A percentile compares a stretch with the other conserved stretches of the same genome.
Evolutionary conservation across 1,140 invertebrate genomes (phyloP).

Genomic region (Andrena cerasifolii): DNA sequence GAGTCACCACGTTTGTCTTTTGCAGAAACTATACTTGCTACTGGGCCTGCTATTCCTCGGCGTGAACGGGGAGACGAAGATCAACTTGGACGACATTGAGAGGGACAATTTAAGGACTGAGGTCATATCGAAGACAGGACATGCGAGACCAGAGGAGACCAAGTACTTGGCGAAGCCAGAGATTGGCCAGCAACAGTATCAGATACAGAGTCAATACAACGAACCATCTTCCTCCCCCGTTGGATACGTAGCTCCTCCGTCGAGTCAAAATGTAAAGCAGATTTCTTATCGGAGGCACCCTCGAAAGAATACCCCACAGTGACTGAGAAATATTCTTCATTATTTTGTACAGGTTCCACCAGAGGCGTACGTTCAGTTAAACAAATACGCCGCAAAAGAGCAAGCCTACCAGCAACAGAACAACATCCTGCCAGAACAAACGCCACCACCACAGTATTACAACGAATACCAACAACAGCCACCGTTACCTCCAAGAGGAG

Average conservation of each 20-base stretch:
- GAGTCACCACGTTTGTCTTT: slow-evolving; percentile 17
- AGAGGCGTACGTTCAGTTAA: slow-evolving; percentile 60
- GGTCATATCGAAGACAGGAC: slow-evolving; percentile 59
- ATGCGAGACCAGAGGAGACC: slow-evolving; percentile 54
- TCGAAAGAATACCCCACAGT: not conserved
- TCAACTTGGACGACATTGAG: slow-evolving; percentile 78
- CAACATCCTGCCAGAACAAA: slow-evolving; percentile 52
- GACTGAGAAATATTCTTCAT: not conserved
- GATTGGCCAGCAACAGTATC: slow-evolving; percentile 67
- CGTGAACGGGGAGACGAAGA: slow-evolving; percentile 68
- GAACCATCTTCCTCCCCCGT: slow-evolving; percentile 30
- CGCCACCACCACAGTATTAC: slow-evolving; percentile 57
- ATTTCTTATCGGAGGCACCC: slow-evolving; percentile 6
- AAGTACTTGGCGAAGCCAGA: slow-evolving; percentile 66
- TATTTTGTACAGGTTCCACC: slow-evolving; percentile 49
- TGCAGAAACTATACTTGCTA: slow-evolving; percentile 62
- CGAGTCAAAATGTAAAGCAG: slow-evolving; percentile 47
- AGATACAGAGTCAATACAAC: slow-evolving; percentile 56
- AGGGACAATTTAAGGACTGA: slow-evolving; percentile 73
- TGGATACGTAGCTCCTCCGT: slow-evolving; percentile 52
- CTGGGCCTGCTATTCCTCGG: slow-evolving; percentile 61
- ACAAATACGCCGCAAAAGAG: slow-evolving; percentile 33
- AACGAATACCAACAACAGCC: slow-evolving; percentile 60
- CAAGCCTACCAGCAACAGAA: slow-evolving; percentile 41
- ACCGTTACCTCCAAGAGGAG: slow-evolving; percentile 42